Percentiles rank a stretch among this genome's conserved stretches.
These are phyloP conservation scores for Branchipolynoe longqiensis DNA, from an alignment of 2,888 invertebrate genomes.

Conservation along the genomic window DNA sequence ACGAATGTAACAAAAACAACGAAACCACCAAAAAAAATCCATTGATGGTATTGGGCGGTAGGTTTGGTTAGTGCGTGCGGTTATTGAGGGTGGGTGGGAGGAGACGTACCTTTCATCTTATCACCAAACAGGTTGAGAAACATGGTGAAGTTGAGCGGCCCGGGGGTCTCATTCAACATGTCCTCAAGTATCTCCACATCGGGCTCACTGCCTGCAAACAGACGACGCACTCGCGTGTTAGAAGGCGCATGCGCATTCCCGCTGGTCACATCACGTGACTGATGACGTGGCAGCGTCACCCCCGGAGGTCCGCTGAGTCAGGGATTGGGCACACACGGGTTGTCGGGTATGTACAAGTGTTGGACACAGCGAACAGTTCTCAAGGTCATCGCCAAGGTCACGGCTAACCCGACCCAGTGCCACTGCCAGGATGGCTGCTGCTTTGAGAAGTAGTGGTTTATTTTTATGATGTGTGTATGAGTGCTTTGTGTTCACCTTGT, in stretches of 20 bases:
- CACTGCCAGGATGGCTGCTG: no score
- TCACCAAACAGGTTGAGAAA: slow-evolving; percentile 82
- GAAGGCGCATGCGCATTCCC: slow-evolving; percentile 6
- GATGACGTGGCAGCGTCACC: no score
- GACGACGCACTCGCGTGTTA: slow-evolving; percentile 45
- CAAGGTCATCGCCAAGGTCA: slow-evolving; percentile 14
- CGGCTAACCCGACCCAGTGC: background rate
- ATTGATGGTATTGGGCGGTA: no score
- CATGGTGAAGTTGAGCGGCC: slow-evolving; percentile 81
- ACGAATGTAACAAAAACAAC: no score
- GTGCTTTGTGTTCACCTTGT: no score
- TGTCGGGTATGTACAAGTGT: background rate
- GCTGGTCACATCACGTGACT: no score
- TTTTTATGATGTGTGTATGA: no score
- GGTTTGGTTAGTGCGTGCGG: background rate
- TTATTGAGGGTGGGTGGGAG: background rate
- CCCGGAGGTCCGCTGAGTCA: no score
- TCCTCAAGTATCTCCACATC: slow-evolving; percentile 73
- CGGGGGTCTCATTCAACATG: slow-evolving; percentile 81
- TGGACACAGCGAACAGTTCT: background rate
- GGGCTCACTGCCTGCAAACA: slow-evolving; percentile 65
- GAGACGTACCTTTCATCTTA: slow-evolving; percentile 79
- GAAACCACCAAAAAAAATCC: no score
- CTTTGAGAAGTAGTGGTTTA: no score
- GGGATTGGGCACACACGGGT: background rate